A percentile compares a stretch with the other conserved stretches of the same genome.
These are phyloP conservation scores for Hestina assimilis DNA, from an alignment of 1,140 invertebrate species.

Conservation along the genomic window DNA sequence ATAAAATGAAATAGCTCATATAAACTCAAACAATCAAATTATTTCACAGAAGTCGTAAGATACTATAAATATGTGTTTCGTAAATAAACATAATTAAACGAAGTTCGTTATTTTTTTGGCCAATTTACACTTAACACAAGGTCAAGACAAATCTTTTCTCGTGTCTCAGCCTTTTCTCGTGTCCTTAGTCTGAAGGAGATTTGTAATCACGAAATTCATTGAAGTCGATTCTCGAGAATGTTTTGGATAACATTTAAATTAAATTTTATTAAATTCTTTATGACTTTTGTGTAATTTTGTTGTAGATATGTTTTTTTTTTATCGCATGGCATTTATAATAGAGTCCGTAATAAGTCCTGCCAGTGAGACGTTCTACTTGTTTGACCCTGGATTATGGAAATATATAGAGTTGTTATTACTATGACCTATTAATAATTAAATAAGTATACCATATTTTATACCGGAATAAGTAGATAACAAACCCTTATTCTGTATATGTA, in stretches of 20 bases:
- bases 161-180: background rate
- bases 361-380: constrained; percentile 65
- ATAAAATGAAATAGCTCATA: no score
- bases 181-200: constrained; percentile 1
- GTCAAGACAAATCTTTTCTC: background rate
- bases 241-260: no score
- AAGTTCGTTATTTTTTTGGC: no score
- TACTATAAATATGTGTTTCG: no score
- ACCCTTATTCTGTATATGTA: no score
- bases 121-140: background rate
- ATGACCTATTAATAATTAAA: background rate
- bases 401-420: constrained; percentile 12
- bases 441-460: no score
- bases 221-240: constrained; percentile 6
- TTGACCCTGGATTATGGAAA: constrained; percentile 41
- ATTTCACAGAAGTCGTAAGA: no score
- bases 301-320: constrained; percentile 40
- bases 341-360: constrained; percentile 69
- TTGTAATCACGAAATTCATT: constrained; percentile 9
- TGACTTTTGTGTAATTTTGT: constrained; percentile 26
- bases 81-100: no score
- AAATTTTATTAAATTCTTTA: constrained; percentile 14
- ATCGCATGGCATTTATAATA: constrained; percentile 71
- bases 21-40: no score
- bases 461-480: no score